phyloP scores from a whole-genome alignment of 1,140 invertebrate species.

The Muscidifurax raptorellus region DNA sequence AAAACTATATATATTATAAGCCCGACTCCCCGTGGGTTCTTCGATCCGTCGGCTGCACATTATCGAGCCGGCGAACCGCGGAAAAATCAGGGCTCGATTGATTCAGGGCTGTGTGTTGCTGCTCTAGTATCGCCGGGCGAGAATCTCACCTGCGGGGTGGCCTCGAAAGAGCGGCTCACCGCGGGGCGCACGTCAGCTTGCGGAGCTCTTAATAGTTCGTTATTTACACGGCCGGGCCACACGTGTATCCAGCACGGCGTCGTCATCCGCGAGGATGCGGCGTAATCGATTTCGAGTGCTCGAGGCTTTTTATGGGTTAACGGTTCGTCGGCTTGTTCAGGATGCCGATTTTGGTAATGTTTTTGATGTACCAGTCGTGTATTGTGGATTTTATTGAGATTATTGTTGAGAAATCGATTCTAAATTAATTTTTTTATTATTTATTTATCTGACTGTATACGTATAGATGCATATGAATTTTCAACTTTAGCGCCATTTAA shows the following conservation, averaged over 20 bases:
- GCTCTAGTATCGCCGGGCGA: constrained; percentile 25
- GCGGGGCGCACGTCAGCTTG: constrained; percentile 73
- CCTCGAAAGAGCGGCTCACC: constrained; percentile 59
- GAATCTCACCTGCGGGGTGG: constrained; percentile 57
- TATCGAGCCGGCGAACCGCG: not conserved
- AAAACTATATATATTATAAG: not conserved
- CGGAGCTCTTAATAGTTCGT: constrained; percentile 76
- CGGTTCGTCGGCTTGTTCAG: not conserved
- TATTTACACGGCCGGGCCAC: constrained; percentile 71
- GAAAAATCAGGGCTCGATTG: constrained; percentile 29
- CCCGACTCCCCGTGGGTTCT: not conserved
- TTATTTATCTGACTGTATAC: too few species aligned
- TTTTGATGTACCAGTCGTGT: too few species aligned
- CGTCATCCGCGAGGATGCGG: not conserved
- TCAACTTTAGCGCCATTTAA: too few species aligned
- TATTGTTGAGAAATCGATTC: too few species aligned
- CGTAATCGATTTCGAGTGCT: constrained; percentile 26
- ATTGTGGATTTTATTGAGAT: too few species aligned
- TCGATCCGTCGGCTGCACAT: not conserved
- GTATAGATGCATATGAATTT: too few species aligned
- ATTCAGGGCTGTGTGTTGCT: not conserved
- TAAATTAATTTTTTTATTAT: too few species aligned
- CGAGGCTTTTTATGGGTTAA: not conserved
- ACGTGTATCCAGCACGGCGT: constrained; percentile 60
- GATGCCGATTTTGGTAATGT: too few species aligned